phyloP scores from a whole-genome alignment of 2,113 vertebrate species.

The Rhinolophus ferrumequinum region DNA sequence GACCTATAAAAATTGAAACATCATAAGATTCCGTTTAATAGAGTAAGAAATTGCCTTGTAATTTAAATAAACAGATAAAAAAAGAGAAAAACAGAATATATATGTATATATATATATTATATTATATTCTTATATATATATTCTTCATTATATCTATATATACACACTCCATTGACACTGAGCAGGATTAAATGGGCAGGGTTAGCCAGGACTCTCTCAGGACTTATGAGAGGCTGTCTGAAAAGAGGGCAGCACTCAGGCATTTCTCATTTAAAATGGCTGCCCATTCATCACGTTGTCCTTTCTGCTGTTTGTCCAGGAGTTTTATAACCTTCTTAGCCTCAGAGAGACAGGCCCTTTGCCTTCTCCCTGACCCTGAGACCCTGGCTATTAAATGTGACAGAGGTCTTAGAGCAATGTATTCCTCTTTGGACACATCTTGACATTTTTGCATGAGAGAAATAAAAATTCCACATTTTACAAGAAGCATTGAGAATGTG shows the following conservation, averaged over 20 bases:
- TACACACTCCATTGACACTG: background rate
- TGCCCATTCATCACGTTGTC: background rate
- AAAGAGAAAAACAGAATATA: background rate
- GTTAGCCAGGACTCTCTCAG: background rate
- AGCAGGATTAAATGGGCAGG: background rate
- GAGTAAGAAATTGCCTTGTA: background rate
- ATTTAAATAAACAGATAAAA: background rate
- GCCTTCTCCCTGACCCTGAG: background rate
- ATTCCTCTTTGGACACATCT: background rate
- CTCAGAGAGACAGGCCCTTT: background rate
- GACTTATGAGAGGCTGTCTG: background rate
- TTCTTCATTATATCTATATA: no score
- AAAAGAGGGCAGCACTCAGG: background rate
- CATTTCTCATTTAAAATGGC: background rate
- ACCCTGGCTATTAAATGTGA: background rate
- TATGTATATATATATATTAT: no score
- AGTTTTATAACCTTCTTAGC: background rate
- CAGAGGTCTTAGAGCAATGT: background rate
- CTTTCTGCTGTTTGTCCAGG: background rate
- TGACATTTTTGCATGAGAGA: constrained; percentile 32
- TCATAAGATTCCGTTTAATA: background rate
- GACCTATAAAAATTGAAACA: background rate
- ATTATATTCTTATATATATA: no score
- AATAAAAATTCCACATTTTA: constrained; percentile 42
- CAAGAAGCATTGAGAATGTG: background rate